These are phyloP conservation scores for Caenorhabditis sp. DNA, from an alignment of 2,888 invertebrate genomes.

Conservation along the genomic window DNA sequence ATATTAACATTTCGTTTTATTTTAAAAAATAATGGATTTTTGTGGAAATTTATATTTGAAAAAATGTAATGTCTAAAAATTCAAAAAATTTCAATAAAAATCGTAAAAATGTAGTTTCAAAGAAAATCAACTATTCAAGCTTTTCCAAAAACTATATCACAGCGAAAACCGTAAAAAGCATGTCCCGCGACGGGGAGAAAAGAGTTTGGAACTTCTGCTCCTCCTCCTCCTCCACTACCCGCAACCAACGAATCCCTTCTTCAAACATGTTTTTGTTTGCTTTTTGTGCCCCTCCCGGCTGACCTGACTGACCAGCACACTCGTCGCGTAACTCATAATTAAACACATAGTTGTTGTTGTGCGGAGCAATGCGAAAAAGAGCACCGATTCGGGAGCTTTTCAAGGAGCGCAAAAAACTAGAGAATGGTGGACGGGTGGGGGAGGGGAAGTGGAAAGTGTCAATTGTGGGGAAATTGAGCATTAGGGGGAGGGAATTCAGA, in stretches of 20 bases:
- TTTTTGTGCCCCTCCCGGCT: neutral
- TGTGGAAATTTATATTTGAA: no score
- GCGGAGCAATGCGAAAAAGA: neutral
- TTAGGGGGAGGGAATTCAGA: no score
- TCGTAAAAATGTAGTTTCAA: no score
- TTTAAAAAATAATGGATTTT: no score
- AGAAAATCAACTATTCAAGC: neutral
- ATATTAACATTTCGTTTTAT: no score
- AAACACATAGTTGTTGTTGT: neutral
- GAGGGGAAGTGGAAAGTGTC: neutral
- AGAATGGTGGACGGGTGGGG: neutral
- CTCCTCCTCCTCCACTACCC: no score
- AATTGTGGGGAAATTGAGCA: neutral
- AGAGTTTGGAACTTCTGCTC: neutral
- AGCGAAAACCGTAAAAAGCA: neutral
- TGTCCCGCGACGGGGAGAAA: neutral
- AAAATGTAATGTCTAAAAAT: no score
- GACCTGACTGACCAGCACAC: neutral
- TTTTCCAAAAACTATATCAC: neutral
- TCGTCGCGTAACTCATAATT: slow-evolving; percentile 15
- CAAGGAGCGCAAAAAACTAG: neutral
- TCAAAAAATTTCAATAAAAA: no score
- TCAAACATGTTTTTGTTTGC: slow-evolving; percentile 61
- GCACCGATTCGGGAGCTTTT: slow-evolving; percentile 13
- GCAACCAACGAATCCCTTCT: slow-evolving; percentile 22